Base-by-base conservation (phyloP, 2,113 vertebrate species). In the Muscicapa adusta region DNA sequence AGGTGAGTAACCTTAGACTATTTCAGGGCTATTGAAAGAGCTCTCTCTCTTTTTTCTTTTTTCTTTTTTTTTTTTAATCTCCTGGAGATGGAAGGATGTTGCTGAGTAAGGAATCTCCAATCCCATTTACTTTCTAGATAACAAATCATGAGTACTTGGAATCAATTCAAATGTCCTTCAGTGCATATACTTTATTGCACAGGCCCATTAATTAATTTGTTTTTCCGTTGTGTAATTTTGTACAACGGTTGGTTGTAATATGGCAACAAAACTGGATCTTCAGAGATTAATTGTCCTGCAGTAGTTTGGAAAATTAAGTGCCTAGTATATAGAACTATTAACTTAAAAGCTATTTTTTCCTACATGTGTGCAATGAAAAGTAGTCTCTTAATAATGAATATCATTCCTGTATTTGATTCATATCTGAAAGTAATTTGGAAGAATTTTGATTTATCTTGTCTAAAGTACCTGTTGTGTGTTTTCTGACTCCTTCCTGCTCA, bases 1-100 rank as follows among this genome's bases (percentile, higher is more conserved):
- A 94, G 68, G 67, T 90, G 56, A 65, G 38, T 88, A 61, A 81
- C 90, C 75, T 86, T 57, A 85, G 78, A 24, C 74, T 94, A 66
- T 91, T 95, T 89, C 29, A 85, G 71, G 66, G n/a, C 29, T 94
- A 33, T 91, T 95, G 71, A 80, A 94, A 85, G 77, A 61, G 16
- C 29, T 50, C 8, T 70, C 12, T 42, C 11, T 48, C 36, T 73
- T 43, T 20, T 6, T n/a, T 34, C 17, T 43, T 54, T 16, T 63
- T 66, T 76, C 61, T 74, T 60, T 80, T 24, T 74, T 60, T 80
- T 24, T 16, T 9, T 61, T 19, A 3, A 22, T 67, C 48, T 72
- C 22, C 26, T 38, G 29, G 51, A 73, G 28, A 18, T 80, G 51
- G 43, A 91, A 85, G 47, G 62, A 36, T 82, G 51, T 70, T 88